These are phyloP conservation scores for Martes flavigula DNA, from an alignment of 2,797 vertebrate species.

Conservation along the genomic window DNA sequence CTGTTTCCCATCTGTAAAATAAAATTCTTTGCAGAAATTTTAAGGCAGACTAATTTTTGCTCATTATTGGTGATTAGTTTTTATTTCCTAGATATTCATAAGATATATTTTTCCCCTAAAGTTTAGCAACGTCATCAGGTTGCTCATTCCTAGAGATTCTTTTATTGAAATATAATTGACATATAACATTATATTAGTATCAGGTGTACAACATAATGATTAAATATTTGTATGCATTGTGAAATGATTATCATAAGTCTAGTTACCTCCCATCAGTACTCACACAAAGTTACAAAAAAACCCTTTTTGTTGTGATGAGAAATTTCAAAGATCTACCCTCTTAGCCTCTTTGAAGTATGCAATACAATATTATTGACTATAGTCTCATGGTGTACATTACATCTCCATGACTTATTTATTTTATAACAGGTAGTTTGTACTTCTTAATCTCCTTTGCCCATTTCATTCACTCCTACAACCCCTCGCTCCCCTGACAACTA, in stretches of 20 bases:
- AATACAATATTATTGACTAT: not conserved
- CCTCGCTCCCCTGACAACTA: not conserved
- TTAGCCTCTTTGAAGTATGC: not conserved
- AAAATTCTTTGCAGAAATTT: not conserved
- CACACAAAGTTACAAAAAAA: not conserved
- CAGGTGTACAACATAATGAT: not conserved
- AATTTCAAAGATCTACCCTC: not conserved
- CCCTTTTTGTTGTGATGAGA: not conserved
- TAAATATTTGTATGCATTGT: not conserved
- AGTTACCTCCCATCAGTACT: not conserved
- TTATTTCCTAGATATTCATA: not conserved
- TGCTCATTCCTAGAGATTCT: not conserved
- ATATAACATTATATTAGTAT: not conserved
- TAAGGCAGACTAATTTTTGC: not conserved
- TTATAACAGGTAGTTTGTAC: not conserved
- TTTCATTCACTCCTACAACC: not conserved
- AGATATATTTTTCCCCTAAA: not conserved
- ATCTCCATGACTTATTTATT: not conserved
- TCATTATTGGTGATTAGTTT: not conserved
- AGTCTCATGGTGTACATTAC: not conserved
- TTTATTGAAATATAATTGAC: not conserved
- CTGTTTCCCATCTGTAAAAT: not conserved
- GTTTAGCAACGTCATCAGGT: not conserved
- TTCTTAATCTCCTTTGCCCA: not conserved
- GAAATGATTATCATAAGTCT: not conserved